phyloP scores from a whole-genome alignment of 2,888 invertebrate species.

The Limnephilus rhombicus region DNA sequence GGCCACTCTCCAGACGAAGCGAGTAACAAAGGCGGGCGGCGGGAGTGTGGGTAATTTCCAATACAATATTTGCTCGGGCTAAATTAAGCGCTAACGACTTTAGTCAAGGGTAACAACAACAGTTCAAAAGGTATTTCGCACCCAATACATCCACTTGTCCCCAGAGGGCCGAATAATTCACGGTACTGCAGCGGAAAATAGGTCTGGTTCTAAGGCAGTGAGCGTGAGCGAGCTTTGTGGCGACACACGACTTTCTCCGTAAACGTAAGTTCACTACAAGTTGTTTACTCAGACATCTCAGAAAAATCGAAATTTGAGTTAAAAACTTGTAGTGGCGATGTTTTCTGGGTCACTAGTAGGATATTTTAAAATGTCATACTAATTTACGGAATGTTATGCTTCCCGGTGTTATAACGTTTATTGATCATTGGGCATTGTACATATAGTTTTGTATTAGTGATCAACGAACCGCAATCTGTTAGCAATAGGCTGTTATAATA shows the following conservation, averaged over 20 bases:
- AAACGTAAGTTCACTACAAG: not conserved
- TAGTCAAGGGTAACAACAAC: constrained; percentile 46
- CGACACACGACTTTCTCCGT: not conserved
- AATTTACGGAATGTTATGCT: too few relatives aligned
- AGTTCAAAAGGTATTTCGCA: constrained; percentile 41
- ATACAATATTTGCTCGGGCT: constrained; percentile 34
- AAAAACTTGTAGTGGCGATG: too few relatives aligned
- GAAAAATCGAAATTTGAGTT: too few relatives aligned
- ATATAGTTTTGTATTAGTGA: too few relatives aligned
- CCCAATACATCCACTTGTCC: constrained; percentile 45
- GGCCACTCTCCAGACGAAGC: not conserved
- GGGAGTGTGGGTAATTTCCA: constrained; percentile 26
- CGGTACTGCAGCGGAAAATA: constrained; percentile 7
- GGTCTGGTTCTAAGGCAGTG: constrained; percentile 21
- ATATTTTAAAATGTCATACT: too few relatives aligned
- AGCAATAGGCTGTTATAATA: too few relatives aligned
- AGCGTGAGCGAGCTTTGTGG: not conserved
- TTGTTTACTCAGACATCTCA: too few relatives aligned
- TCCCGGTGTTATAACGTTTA: too few relatives aligned
- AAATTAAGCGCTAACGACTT: constrained; percentile 41
- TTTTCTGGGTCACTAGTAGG: too few relatives aligned
- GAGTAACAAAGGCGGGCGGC: constrained; percentile 1
- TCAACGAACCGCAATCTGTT: too few relatives aligned
- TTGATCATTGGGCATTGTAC: too few relatives aligned
- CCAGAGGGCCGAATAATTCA: constrained; percentile 40